These are phyloP conservation scores for Drosophila tripunctata DNA, from an alignment of 2,888 invertebrate species.

Conservation along the genomic window DNA sequence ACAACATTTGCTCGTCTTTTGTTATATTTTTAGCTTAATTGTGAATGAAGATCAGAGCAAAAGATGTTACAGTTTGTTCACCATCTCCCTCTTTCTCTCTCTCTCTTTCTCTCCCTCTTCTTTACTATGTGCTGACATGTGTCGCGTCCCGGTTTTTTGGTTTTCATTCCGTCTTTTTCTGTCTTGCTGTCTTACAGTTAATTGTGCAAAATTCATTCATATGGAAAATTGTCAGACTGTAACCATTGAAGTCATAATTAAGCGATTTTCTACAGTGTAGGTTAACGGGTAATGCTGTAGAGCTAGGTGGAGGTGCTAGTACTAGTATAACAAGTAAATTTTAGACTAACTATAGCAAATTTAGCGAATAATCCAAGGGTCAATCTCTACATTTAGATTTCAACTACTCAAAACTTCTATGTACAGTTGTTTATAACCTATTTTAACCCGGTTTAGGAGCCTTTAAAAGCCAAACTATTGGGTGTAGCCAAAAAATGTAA, in stretches of 20 bases:
- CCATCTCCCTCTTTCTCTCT: too few species aligned
- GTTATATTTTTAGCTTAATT: slow-evolving; percentile 74
- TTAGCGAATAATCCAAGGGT: too few species aligned
- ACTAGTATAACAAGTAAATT: too few species aligned
- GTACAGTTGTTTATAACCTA: too few species aligned
- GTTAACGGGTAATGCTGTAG: slow-evolving; percentile 9
- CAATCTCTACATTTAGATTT: too few species aligned
- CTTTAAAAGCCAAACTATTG: too few species aligned
- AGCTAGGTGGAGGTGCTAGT: not conserved
- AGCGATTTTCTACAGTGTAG: slow-evolving; percentile 42
- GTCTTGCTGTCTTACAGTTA: slow-evolving; percentile 27
- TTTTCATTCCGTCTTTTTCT: not conserved
- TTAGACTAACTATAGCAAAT: too few species aligned
- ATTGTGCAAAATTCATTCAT: slow-evolving; percentile 76
- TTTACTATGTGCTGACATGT: slow-evolving; percentile 65
- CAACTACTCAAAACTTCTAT: too few species aligned
- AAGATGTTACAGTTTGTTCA: slow-evolving; percentile 8
- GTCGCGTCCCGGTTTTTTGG: slow-evolving; percentile 23
- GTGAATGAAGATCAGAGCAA: slow-evolving; percentile 64
- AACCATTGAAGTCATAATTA: slow-evolving; percentile 72
- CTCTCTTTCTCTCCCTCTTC: not conserved
- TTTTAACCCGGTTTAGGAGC: too few species aligned
- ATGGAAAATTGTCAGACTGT: slow-evolving; percentile 75
- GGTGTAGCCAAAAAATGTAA: too few species aligned
- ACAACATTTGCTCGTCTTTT: slow-evolving; percentile 28